A percentile compares a stretch with the other conserved stretches of the same genome.
phyloP scores from a whole-genome alignment of 2,797 vertebrate genomes.

The Toxotes lorentzi region DNA sequence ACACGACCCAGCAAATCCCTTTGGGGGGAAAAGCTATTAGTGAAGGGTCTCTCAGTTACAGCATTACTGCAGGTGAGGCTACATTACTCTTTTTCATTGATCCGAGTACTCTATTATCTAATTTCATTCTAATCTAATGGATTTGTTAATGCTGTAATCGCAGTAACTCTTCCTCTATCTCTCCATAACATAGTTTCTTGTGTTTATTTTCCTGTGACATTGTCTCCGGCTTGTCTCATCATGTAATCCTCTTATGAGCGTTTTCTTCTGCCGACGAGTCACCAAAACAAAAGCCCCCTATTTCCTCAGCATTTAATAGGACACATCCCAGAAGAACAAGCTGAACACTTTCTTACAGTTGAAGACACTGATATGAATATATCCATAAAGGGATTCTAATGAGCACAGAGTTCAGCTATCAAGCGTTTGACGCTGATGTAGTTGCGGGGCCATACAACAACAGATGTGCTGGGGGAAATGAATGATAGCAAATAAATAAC shows the following conservation, averaged over 20 bases:
- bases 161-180: conserved; percentile 14
- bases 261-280: conserved; percentile 34
- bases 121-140: conserved; percentile 44
- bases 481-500: conserved; percentile 27
- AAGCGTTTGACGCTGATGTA: conserved; percentile 38
- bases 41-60: not conserved
- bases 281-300: conserved; percentile 50
- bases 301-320: conserved; percentile 51
- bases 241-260: conserved; percentile 67
- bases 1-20: not conserved
- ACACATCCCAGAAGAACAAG: conserved; percentile 41
- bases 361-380: conserved; percentile 38
- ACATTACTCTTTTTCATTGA: not conserved
- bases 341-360: conserved; percentile 22
- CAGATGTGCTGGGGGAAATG: conserved; percentile 19
- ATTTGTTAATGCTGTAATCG: conserved; percentile 39
- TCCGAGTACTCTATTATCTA: conserved; percentile 33
- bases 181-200: conserved; percentile 26
- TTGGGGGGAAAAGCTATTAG: not conserved
- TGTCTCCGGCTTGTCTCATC: conserved; percentile 58
- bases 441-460: conserved; percentile 7
- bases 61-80: conserved; percentile 3
- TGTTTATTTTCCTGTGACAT: conserved; percentile 48
- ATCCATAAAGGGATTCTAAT: conserved; percentile 25
- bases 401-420: conserved; percentile 36